Base-by-base conservation (phyloP, 2,797 vertebrate species). In the Myotis vivesi region DNA sequence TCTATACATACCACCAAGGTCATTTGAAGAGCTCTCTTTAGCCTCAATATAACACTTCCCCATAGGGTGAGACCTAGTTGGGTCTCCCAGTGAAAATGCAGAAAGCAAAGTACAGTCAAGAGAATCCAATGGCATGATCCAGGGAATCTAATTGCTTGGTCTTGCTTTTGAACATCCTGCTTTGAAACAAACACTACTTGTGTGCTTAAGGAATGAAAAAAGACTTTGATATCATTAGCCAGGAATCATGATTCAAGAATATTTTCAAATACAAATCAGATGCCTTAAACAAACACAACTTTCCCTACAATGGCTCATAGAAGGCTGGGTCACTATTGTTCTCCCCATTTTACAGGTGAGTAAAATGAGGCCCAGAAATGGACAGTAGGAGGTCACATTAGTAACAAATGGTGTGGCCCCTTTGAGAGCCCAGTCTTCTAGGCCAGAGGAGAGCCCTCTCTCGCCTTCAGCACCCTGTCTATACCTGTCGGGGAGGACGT, bases 311-410 rank as follows among this genome's bases (percentile, higher is more conserved):
- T 8, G 36, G 28, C 38, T 57, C 71, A 51, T 62, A 72, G 55
- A 92, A 88, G 17, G 5, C n/a, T 77, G 22, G 13, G 0, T 0
- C 38, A 51, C 25, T 90, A 91, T 17, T 92, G 38, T 0, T 66
- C 51, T 28, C 23, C 44, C 71, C 51, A 84, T 82, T 96, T 91
- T 33, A 94, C 6, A 95, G 59, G 92, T 53, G 62, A 81, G 57
- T 96, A 94, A 91, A 96, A 51, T 76, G 55, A 97, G 77, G 19
- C 11, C 75, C 53, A 95, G 66, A 96, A 25, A 59, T 66, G 82
- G 46, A 33, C 1, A 5, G 12, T 6, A 30, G 9, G 30, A 72
- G 51, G 9, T 55, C 82, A 72, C 25, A 25, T 51, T 36, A n/a
- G 3, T 81, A 87, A n/a, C 57, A 59, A 66, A 64, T 17, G 46